phyloP scores from a whole-genome alignment of 2,797 vertebrate genomes.

The Lemur catta region DNA sequence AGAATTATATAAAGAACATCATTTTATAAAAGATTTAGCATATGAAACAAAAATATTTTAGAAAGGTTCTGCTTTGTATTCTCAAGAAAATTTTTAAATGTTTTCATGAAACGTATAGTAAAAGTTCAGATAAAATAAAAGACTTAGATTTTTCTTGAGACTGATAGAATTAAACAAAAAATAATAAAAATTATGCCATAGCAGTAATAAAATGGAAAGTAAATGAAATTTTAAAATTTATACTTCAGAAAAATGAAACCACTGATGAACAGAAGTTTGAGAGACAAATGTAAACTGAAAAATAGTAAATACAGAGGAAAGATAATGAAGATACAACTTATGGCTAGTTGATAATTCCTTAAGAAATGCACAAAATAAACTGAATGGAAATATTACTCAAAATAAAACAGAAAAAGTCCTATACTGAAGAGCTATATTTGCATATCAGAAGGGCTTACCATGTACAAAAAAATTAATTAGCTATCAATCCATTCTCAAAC shows the following conservation, averaged over 20 bases:
- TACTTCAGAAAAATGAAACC: not conserved
- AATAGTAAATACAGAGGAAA: not conserved
- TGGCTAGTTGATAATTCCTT: not conserved
- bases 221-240: not conserved
- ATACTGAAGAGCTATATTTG: not conserved
- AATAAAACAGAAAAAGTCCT: not conserved
- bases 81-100: not conserved
- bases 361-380: not conserved
- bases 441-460: not conserved
- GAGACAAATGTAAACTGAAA: not conserved
- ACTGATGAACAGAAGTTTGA: constrained; percentile 17
- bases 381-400: not conserved
- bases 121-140: constrained; percentile 18
- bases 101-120: not conserved
- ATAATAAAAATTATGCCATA: not conserved
- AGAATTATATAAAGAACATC: not conserved
- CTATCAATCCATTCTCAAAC: not conserved
- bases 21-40: constrained; percentile 1
- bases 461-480: not conserved
- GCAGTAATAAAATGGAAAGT: not conserved
- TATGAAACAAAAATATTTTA: not conserved
- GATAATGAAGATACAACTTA: not conserved
- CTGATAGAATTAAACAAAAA: not conserved
- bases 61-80: not conserved
- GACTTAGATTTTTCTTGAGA: not conserved